Conservation (phyloP, 1,140 invertebrate species). For the Musca domestica region DNA sequence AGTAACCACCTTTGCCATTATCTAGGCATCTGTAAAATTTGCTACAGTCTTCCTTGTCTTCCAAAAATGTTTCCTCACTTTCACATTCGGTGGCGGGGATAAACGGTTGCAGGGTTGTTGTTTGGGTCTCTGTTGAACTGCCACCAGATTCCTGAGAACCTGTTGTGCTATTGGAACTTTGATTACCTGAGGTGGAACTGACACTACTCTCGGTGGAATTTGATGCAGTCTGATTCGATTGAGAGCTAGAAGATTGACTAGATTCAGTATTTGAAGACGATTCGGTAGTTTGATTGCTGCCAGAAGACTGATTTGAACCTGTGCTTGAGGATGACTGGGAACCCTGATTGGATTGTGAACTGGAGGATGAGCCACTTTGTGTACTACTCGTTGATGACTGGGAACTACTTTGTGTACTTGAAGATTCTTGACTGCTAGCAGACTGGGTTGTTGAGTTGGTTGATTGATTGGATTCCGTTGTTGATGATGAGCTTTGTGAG, state of each 20-base stretch:
- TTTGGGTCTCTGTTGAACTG: conserved; percentile 1
- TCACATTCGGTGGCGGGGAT: conserved; percentile 48
- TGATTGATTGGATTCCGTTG: not conserved
- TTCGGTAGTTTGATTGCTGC: conserved; percentile 15
- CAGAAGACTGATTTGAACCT: conserved; percentile 19
- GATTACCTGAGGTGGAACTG: conserved; percentile 23
- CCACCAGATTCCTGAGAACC: conserved; percentile 20
- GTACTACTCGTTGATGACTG: conserved; percentile 14
- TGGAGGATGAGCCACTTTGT: conserved; percentile 22
- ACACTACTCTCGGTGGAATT: conserved; percentile 16
- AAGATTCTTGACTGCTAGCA: not conserved
- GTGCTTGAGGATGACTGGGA: conserved; percentile 29
- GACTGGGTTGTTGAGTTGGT: conserved; percentile 25
- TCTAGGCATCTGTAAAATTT: conserved; percentile 69
- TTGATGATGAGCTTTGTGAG: not conserved
- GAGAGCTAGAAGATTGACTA: not conserved
- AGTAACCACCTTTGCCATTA: conserved; percentile 58
- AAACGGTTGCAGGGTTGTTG: conserved; percentile 41
- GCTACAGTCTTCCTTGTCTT: conserved; percentile 61
- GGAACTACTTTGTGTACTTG: conserved; percentile 9
- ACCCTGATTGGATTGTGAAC: conserved; percentile 25
- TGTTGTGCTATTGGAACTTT: conserved; percentile 15
- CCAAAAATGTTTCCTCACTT: conserved; percentile 60
- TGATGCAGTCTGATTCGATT: not conserved
- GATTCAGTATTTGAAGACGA: conserved; percentile 13